Conservation (phyloP, 2,113 vertebrate species). For the Boleophthalmus pectinirostris region DNA sequence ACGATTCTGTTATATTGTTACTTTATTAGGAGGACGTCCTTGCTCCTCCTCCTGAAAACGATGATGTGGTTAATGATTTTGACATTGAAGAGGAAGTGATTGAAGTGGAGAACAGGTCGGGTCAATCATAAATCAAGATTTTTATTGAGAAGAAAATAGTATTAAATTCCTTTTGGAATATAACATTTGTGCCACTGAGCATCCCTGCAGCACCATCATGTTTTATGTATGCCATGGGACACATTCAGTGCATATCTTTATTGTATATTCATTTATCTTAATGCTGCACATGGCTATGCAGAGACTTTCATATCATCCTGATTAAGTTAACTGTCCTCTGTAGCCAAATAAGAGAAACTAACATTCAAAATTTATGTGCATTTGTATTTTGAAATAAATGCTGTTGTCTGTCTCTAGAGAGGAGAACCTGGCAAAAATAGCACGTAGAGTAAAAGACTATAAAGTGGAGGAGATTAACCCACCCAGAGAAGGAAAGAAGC, state of each 20-base stretch:
- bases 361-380: neutral
- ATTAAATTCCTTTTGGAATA: neutral
- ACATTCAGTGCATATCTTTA: neutral
- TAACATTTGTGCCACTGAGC: neutral
- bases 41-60: conserved; percentile 96
- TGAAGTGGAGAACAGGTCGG: conserved; percentile 96
- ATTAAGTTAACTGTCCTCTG: neutral
- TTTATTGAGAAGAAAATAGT: neutral
- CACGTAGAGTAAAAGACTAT: conserved; percentile 95
- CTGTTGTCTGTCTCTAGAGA: conserved; percentile 77
- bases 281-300: neutral
- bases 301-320: neutral
- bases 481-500: conserved; percentile 93
- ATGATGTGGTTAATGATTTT: conserved; percentile 98
- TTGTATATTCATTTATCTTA: neutral
- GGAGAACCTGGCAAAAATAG: conserved; percentile 97
- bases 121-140: neutral
- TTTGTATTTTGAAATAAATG: conserved; percentile 8
- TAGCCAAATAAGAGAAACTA: conserved; percentile 3
- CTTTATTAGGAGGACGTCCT: conserved; percentile 91
- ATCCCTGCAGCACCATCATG: neutral
- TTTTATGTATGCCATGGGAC: neutral
- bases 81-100: conserved; percentile 99
- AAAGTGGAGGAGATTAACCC: conserved; percentile 95
- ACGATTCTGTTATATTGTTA: conserved; percentile 8